Conservation (phyloP, 2,113 vertebrate genomes). For the Pollimyrus isidori region DNA sequence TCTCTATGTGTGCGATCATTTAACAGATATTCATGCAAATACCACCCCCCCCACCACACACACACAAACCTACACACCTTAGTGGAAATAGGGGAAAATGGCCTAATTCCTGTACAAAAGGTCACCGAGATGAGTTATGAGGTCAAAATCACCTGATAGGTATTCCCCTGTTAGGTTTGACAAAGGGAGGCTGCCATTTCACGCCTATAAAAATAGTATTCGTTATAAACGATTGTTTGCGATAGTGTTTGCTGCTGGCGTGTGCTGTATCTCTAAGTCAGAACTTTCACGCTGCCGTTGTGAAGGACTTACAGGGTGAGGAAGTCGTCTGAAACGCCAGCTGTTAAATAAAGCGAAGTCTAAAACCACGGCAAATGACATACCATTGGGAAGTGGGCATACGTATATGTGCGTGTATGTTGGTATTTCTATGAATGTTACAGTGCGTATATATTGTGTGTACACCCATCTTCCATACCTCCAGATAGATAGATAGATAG, state of each 20-base stretch:
- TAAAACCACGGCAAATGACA: not conserved
- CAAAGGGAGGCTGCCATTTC: slow-evolving; percentile 68
- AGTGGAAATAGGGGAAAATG: slow-evolving; percentile 58
- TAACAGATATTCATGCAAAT: slow-evolving; percentile 61
- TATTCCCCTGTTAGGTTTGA: slow-evolving; percentile 73
- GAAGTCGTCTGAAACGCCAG: not conserved
- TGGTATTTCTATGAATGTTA: not conserved
- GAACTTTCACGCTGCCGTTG: slow-evolving; percentile 44
- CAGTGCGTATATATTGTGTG: not conserved
- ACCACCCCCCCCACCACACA: slow-evolving; percentile 42
- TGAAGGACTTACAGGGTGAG: slow-evolving; percentile 51
- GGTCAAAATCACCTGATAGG: slow-evolving; percentile 64
- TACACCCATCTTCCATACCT: not conserved
- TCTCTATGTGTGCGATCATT: slow-evolving; percentile 46
- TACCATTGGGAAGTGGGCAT: not conserved
- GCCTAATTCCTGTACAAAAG: slow-evolving; percentile 73
- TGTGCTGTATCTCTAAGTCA: slow-evolving; percentile 57
- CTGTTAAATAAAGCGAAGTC: not conserved
- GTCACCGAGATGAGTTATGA: slow-evolving; percentile 67
- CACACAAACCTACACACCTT: slow-evolving; percentile 41
- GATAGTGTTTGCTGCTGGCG: slow-evolving; percentile 55
- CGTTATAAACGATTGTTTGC: slow-evolving; percentile 73
- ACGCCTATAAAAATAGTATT: slow-evolving; percentile 68
- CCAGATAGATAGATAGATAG: not conserved
- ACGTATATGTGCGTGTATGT: not conserved